These are phyloP conservation scores for Thecocarcelia acutangulata DNA, from an alignment of 2,888 invertebrate genomes.

Conservation along the genomic window DNA sequence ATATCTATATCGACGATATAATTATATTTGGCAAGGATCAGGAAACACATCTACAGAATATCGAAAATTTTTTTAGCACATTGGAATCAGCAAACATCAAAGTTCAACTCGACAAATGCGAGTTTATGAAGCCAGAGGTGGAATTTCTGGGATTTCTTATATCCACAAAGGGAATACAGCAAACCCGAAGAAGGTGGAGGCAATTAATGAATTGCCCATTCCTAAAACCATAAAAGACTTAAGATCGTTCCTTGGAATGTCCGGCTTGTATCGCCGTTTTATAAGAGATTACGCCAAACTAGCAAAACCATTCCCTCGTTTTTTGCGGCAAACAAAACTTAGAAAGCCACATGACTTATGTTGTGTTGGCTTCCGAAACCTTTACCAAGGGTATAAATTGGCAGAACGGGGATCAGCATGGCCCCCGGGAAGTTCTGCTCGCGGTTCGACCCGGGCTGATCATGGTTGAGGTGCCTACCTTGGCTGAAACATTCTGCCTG, in stretches of 20 bases:
- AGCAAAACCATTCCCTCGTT: neutral
- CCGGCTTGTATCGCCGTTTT: neutral
- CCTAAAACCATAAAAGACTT: neutral
- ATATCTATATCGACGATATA: no score
- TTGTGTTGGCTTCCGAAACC: no score
- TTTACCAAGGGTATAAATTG: no score
- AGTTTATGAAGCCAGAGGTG: constrained; percentile 41
- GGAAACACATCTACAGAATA: neutral
- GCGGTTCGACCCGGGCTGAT: no score
- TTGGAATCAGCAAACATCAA: constrained; percentile 34
- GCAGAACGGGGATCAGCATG: no score
- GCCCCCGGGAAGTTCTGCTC: no score
- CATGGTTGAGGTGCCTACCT: no score
- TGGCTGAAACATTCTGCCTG: no score
- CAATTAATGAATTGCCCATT: neutral
- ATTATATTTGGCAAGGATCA: neutral
- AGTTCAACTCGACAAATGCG: constrained; percentile 36
- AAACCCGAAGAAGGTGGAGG: constrained; percentile 1
- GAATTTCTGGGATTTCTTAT: constrained; percentile 35
- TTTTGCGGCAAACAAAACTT: neutral
- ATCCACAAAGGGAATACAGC: constrained; percentile 30
- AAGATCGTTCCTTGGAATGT: neutral
- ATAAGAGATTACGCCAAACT: constrained; percentile 5
- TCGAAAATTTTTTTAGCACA: neutral
- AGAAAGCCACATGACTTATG: neutral